Evolutionary conservation across 2,113 vertebrate genomes (phyloP).

Genomic region (Anser cygnoides): DNA sequence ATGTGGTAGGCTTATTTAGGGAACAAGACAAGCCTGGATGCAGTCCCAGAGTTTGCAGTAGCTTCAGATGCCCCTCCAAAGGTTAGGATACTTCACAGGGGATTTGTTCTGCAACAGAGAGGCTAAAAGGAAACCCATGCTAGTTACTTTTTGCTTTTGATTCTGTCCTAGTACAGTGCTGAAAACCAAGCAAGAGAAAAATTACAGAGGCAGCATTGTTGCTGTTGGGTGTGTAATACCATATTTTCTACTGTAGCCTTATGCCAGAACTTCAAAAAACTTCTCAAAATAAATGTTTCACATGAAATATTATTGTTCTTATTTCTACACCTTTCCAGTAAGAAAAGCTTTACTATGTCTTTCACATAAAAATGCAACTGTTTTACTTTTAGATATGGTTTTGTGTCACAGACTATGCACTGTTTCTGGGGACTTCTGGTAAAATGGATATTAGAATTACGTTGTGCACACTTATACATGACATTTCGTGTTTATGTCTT

Average conservation of each 20-base stretch:
- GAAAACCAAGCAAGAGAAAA: slow-evolving; percentile 27
- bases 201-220: slow-evolving; percentile 62
- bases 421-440: neutral
- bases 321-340: slow-evolving; percentile 11
- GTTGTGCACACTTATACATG: neutral
- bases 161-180: slow-evolving; percentile 11
- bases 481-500: neutral
- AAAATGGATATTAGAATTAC: neutral
- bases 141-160: slow-evolving; percentile 21
- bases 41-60: slow-evolving; percentile 62
- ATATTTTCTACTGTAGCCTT: neutral
- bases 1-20: slow-evolving; percentile 65
- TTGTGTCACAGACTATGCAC: neutral
- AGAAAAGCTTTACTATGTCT: neutral
- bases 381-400: neutral
- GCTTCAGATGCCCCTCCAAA: slow-evolving; percentile 69
- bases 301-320: neutral
- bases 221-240: neutral
- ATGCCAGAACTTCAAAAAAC: neutral
- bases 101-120: slow-evolving; percentile 56
- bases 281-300: neutral
- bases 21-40: slow-evolving; percentile 63
- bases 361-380: neutral
- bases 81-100: slow-evolving; percentile 54
- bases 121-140: slow-evolving; percentile 28